These are phyloP conservation scores for Buceros bicornis DNA, from an alignment of 2,797 vertebrate species.

Conservation along the genomic window DNA sequence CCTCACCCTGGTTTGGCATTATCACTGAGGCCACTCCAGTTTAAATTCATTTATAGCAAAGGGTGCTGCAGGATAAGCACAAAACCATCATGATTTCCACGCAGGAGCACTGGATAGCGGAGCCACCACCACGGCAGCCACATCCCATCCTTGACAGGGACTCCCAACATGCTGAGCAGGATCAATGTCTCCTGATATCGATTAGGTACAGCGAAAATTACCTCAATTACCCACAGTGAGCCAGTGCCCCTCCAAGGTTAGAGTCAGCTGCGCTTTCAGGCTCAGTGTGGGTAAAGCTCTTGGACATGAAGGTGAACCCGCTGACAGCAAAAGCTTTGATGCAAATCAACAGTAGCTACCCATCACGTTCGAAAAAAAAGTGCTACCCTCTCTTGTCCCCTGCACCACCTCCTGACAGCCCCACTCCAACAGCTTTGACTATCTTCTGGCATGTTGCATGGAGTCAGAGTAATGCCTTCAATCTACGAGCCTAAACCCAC, in stretches of 20 bases:
- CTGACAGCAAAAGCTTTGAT: neutral
- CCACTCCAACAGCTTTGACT: neutral
- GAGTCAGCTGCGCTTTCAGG: neutral
- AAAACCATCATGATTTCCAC: rapidly evolving
- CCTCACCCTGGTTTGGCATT: neutral
- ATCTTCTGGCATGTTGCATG: rapidly evolving
- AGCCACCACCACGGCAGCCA: too few species aligned
- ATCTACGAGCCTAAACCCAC: rapidly evolving
- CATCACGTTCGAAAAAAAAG: neutral
- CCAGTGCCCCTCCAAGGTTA: neutral
- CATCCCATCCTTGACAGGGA: neutral
- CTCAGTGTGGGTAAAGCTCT: neutral
- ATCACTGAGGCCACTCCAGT: rapidly evolving
- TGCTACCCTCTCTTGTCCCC: neutral
- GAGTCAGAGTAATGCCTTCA: neutral
- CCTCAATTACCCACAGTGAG: neutral
- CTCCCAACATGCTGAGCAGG: neutral
- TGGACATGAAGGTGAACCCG: neutral
- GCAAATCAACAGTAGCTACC: neutral
- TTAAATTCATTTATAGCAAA: neutral
- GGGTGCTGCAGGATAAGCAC: neutral
- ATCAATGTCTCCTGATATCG: neutral
- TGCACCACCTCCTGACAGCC: neutral
- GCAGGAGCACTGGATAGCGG: rapidly evolving
- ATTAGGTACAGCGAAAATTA: neutral